Conservation (phyloP, 2,113 vertebrate genomes). For the Nycticryphes semicollaris region DNA sequence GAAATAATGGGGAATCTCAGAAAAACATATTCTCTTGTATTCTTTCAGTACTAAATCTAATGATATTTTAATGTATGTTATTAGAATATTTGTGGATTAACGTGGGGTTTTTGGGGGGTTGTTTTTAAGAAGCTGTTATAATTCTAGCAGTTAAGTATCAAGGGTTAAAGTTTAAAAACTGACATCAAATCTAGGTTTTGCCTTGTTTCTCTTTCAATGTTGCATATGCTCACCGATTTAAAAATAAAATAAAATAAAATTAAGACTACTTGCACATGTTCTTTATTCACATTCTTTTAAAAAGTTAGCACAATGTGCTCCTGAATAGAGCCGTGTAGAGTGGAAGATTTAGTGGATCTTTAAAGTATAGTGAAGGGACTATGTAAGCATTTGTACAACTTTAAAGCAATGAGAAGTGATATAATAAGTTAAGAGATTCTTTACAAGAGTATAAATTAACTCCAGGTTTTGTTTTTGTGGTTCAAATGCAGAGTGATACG, state of each 20-base stretch:
- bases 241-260: neutral
- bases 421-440: neutral
- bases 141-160: neutral
- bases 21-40: too few relatives aligned
- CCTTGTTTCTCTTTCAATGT: neutral
- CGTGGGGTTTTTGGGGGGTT: too few relatives aligned
- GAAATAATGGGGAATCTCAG: too few relatives aligned
- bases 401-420: neutral
- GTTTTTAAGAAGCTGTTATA: too few relatives aligned
- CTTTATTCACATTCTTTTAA: neutral
- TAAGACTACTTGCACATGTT: neutral
- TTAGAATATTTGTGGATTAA: too few relatives aligned
- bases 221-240: neutral
- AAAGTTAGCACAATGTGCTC: neutral
- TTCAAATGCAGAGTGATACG: neutral
- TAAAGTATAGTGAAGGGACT: neutral
- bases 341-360: neutral
- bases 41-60: too few relatives aligned
- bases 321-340: neutral
- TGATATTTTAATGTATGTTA: too few relatives aligned
- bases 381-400: neutral
- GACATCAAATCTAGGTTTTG: neutral
- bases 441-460: neutral
- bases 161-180: neutral
- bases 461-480: neutral